phyloP scores from a whole-genome alignment of 1,140 invertebrate species.

The Homalodisca vitripennis region DNA sequence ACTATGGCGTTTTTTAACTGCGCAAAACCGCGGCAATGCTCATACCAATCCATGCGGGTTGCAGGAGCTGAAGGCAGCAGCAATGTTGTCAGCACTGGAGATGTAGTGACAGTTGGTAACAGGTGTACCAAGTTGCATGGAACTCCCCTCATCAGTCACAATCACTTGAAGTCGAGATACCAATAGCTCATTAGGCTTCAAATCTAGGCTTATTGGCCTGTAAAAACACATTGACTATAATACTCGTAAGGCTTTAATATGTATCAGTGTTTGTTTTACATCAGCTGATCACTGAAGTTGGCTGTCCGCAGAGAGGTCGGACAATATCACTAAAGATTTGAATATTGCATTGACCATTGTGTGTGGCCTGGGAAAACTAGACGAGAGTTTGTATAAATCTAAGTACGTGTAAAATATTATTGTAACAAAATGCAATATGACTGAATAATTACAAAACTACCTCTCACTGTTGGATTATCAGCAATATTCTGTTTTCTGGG shows the following conservation, averaged over 20 bases:
- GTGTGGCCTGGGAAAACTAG: no score
- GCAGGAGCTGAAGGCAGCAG: conserved; percentile 56
- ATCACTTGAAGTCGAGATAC: conserved; percentile 51
- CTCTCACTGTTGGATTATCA: no score
- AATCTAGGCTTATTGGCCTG: conserved; percentile 32
- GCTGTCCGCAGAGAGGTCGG: no score
- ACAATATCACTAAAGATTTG: no score
- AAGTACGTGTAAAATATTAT: no score
- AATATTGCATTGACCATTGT: no score
- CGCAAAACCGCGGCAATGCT: conserved; percentile 29
- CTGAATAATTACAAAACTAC: no score
- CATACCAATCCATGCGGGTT: conserved; percentile 50
- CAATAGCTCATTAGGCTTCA: conserved; percentile 53
- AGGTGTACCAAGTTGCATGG: conserved; percentile 41
- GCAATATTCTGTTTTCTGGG: no score
- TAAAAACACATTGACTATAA: neutral
- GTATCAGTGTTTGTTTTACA: neutral
- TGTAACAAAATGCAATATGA: no score
- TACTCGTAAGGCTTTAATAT: neutral
- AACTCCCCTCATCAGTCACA: conserved; percentile 44
- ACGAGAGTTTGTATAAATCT: no score
- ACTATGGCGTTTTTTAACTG: conserved; percentile 17
- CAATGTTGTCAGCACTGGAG: conserved; percentile 47
- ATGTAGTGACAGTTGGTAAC: conserved; percentile 53
- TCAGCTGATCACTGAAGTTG: no score